Base-by-base conservation (phyloP, 2,888 invertebrate species). In the Mesorhabditis belari region DNA sequence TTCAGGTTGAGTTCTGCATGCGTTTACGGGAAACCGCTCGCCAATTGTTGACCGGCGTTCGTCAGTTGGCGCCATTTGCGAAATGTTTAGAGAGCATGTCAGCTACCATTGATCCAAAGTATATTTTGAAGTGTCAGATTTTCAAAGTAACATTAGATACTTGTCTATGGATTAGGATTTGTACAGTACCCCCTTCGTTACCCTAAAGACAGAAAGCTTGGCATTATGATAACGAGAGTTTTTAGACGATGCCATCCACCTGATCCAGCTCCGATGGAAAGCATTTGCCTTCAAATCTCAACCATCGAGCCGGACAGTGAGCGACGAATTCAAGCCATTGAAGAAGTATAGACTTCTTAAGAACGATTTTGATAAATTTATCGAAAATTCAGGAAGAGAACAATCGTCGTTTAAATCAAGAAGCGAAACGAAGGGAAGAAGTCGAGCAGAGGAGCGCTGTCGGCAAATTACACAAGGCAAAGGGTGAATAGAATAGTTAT, bases 281-380 rank as follows among this genome's bases (percentile, higher is more conserved):
- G 73, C 51, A 81, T 81, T 25, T 81, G 81, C 60, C 56, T 67
- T 49, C 79, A 82, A 66, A 83, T 83, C 49, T 65, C 69, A 52
- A 81, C 81, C 19, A 79, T 83, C 57, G 80, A 80, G 29, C 83
- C 82, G 27, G 82, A 83, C 68, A 81, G 81, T 56, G 77, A 68
- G 28, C 60, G 59, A 9, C 53, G 71, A 26, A 70, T 70, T 12
- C 58, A 65, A 51, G 73, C 73, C 0, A 71, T 73, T 49, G 67
- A 73, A 49, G 71, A 69, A 57, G 62, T 60, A 21, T 2, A 17
- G 17, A n/a, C n/a, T n/a, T n/a, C n/a, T n/a, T n/a, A n/a, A n/a
- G n/a, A n/a, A n/a, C n/a, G n/a, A n/a, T n/a, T n/a, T n/a, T n/a
- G n/a, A n/a, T n/a, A 23, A 24, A 12, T 5, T 12, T 9, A 17